Evolutionary conservation across 1,140 invertebrate species (phyloP), one percentile per base, ranked within the genome.

Genomic region (Drosophila grimshawi): DNA sequence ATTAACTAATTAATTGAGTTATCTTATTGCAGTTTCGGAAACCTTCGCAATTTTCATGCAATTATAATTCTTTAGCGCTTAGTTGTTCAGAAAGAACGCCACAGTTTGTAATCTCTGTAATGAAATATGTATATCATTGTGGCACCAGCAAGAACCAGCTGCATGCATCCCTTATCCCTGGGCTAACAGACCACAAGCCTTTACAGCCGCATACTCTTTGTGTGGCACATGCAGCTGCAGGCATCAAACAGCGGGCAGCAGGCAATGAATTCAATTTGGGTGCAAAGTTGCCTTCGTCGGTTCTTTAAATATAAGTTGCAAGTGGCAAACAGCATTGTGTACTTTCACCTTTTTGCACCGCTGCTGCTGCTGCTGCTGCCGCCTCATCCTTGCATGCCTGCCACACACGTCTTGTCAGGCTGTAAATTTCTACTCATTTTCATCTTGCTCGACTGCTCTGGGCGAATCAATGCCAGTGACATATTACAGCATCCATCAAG

Each of bases 401-500:
- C 19, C 19, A 68, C 78, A 68, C 66, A 75, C 60, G 59, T 63
- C 29, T 52, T 73, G 51, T 52, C 57, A 68, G 71, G 75, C 66
- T 68, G 49, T 71, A 74, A 59, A 64, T 46, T 71, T 30, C 41
- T n/a, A 30, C 27, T 19, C 2, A 5, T n/a, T 5, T 5, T 7
- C 2, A 5, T 7, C 33, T 8, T 35, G 10, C 57, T 35, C 45
- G 10, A 4, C 56, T 56, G 19, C 46, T 52, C 41, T 57, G 39
- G 46, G 68, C 74, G 89, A 85, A 88, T 83, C 85, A 88, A 88
- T 89, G 81, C 85, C 65, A 80, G 83, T 88, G 80, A 88, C 85
- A 83, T 79, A 88, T 82, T 88, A 88, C 78, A 76, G 60, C 78
- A 89, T 89, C 85, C 80, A 89, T 85, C 85, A 80, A 85, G 77